phyloP scores from a whole-genome alignment of 1,140 invertebrate species.

The Orius insidiosus region DNA sequence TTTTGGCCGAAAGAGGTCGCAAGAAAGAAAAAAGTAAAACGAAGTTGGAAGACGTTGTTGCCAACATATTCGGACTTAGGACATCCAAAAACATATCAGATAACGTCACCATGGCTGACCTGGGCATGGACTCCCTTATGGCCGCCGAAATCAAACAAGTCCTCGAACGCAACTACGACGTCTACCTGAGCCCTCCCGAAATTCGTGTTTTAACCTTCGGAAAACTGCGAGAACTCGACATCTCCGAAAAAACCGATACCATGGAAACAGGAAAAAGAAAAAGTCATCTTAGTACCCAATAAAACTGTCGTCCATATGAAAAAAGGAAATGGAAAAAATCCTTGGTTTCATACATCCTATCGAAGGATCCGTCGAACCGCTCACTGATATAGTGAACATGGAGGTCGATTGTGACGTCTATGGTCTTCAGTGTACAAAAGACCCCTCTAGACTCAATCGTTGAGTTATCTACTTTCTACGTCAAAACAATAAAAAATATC shows the following conservation, averaged over 20 bases:
- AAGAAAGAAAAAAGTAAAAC: constrained; percentile 28
- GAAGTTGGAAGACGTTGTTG: constrained; percentile 50
- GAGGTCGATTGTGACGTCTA: constrained; percentile 49
- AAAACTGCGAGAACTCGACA: constrained; percentile 45
- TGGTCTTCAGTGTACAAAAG: constrained; percentile 72
- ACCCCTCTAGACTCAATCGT: constrained; percentile 60
- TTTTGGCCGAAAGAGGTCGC: constrained; percentile 51
- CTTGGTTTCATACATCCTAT: constrained; percentile 71
- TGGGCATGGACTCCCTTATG: constrained; percentile 96
- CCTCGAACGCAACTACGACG: constrained; percentile 78
- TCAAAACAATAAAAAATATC: constrained; percentile 55
- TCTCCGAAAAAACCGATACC: not conserved
- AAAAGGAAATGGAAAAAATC: constrained; percentile 26
- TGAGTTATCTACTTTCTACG: constrained; percentile 60
- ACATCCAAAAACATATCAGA: constrained; percentile 47
- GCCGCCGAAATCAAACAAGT: constrained; percentile 95
- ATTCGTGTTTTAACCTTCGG: constrained; percentile 65
- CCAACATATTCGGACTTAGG: constrained; percentile 47
- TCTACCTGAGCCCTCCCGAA: constrained; percentile 71
- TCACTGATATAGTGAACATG: constrained; percentile 53
- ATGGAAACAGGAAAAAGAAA: constrained; percentile 16
- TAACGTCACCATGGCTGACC: constrained; percentile 62
- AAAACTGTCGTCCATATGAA: constrained; percentile 41
- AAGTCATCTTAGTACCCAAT: constrained; percentile 40
- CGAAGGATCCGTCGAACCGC: constrained; percentile 61